These are phyloP conservation scores for Labeo rohita DNA, from an alignment of 2,113 vertebrate species.

Conservation along the genomic window DNA sequence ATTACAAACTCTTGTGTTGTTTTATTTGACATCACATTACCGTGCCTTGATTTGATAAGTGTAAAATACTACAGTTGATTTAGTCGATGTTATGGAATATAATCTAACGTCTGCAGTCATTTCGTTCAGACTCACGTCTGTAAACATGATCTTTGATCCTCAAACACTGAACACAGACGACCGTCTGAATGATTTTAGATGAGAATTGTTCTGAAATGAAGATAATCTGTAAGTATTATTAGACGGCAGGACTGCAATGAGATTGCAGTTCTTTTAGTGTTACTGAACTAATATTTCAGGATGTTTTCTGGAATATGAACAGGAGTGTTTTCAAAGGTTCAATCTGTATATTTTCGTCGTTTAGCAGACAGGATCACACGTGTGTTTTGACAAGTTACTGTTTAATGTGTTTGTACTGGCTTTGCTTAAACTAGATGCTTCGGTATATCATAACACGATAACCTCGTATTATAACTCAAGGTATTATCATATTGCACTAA, in stretches of 20 bases:
- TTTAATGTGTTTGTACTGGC: neutral
- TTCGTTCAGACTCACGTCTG: no score
- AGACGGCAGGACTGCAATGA: neutral
- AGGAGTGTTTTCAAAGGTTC: neutral
- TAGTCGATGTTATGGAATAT: neutral
- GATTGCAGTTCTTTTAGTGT: conserved; percentile 5
- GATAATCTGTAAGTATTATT: neutral
- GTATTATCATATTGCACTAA: conserved; percentile 20
- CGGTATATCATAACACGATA: conserved; percentile 24
- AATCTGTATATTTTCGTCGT: neutral
- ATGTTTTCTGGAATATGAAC: neutral
- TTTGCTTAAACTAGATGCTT: conserved; percentile 2
- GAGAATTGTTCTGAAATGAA: neutral
- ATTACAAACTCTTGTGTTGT: neutral
- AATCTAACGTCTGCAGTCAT: neutral
- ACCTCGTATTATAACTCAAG: neutral
- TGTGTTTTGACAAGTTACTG: neutral
- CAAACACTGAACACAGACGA: neutral
- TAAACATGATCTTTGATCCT: neutral
- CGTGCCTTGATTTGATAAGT: neutral
- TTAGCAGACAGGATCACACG: neutral
- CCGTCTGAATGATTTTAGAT: neutral
- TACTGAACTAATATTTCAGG: conserved; percentile 25
- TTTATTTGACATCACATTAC: neutral
- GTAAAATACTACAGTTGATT: neutral